Conservation (phyloP, 2,888 invertebrate species). For the Cheilosia urbana region DNA sequence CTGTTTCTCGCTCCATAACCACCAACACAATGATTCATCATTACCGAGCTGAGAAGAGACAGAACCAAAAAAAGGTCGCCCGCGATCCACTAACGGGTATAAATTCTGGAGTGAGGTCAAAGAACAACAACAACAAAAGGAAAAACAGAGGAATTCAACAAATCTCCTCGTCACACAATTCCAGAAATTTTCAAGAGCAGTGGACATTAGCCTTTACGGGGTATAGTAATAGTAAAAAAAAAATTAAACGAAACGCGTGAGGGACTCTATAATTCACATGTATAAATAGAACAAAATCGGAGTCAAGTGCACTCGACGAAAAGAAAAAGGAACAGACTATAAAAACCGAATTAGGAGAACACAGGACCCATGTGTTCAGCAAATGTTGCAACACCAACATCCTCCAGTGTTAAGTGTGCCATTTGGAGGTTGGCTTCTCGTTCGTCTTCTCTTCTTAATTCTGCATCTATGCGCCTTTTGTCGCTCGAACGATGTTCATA, state of each 20-base stretch:
- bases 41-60: slow-evolving; percentile 14
- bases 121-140: not conserved
- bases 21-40: slow-evolving; percentile 6
- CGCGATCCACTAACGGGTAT: slow-evolving; percentile 37
- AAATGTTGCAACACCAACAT: slow-evolving; percentile 55
- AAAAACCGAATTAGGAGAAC: slow-evolving; percentile 35
- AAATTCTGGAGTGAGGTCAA: slow-evolving; percentile 54
- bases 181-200: slow-evolving; percentile 62
- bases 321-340: slow-evolving; percentile 5
- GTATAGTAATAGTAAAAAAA: not conserved
- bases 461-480: slow-evolving; percentile 31
- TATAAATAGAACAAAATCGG: slow-evolving; percentile 53
- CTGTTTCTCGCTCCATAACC: slow-evolving; percentile 2
- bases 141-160: slow-evolving; percentile 18
- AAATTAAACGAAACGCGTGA: slow-evolving; percentile 8
- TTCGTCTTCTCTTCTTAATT: slow-evolving; percentile 6
- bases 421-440: slow-evolving; percentile 33
- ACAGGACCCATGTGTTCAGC: slow-evolving; percentile 67
- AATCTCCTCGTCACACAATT: slow-evolving; percentile 39
- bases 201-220: slow-evolving; percentile 14
- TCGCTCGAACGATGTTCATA: slow-evolving; percentile 62
- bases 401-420: slow-evolving; percentile 61
- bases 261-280: slow-evolving; percentile 42
- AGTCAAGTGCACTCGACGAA: slow-evolving; percentile 68
- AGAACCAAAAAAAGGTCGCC: slow-evolving; percentile 30